These are phyloP conservation scores for Neelides folsomi DNA, from an alignment of 2,888 invertebrate species.

Conservation along the genomic window DNA sequence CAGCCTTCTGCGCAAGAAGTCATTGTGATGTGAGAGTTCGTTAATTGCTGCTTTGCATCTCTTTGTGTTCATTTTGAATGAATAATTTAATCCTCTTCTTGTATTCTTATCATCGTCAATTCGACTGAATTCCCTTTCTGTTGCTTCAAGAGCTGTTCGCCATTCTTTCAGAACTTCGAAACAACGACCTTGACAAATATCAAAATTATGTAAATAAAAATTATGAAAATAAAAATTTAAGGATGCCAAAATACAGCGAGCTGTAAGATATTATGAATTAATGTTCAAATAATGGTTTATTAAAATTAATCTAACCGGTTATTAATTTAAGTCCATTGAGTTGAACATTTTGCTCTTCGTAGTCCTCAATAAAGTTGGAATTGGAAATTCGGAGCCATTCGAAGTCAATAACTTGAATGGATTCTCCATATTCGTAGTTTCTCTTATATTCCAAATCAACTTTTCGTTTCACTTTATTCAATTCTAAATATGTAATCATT, in stretches of 20 bases:
- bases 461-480: conserved; percentile 1
- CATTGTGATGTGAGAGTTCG: neutral
- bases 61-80: neutral
- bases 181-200: no score
- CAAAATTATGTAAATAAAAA: no score
- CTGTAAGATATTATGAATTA: no score
- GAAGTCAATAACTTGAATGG: conserved; percentile 7
- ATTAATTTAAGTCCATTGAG: conserved; percentile 6
- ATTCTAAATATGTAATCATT: neutral
- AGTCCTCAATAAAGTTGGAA: neutral
- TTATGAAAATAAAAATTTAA: no score
- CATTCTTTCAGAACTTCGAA: neutral
- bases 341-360: conserved; percentile 1
- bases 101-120: neutral
- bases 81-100: neutral
- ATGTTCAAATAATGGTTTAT: no score
- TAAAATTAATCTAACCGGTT: conserved; percentile 1
- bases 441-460: conserved; percentile 1
- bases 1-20: neutral
- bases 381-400: conserved; percentile 5
- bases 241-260: no score
- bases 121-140: neutral
- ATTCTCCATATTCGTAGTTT: conserved; percentile 2
- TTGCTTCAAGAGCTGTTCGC: neutral
- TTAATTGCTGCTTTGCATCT: neutral